These are phyloP conservation scores for Calonectris borealis DNA, from an alignment of 2,113 vertebrate species.

Conservation along the genomic window DNA sequence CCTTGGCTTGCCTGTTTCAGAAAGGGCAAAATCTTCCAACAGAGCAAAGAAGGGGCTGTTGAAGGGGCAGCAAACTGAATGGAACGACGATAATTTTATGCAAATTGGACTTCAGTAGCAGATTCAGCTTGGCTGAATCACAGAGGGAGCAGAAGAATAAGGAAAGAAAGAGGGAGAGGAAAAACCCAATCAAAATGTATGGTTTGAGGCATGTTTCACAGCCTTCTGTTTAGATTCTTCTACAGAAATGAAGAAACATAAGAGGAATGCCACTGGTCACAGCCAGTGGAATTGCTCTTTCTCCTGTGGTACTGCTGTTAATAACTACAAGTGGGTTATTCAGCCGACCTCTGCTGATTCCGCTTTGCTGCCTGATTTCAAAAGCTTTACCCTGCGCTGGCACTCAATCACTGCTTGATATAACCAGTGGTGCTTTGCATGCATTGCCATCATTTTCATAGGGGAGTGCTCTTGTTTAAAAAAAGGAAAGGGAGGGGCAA, in stretches of 20 bases:
- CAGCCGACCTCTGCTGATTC: slow-evolving; percentile 71
- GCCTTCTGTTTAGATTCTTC: slow-evolving; percentile 65
- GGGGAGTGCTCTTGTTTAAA: background rate
- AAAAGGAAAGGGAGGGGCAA: background rate
- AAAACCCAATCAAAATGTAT: slow-evolving; percentile 58
- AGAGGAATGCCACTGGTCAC: slow-evolving; percentile 69
- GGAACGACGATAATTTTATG: slow-evolving; percentile 71
- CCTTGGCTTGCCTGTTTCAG: slow-evolving; percentile 61
- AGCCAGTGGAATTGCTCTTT: slow-evolving; percentile 69
- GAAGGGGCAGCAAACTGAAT: slow-evolving; percentile 65
- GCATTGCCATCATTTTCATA: background rate
- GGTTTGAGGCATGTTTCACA: slow-evolving; percentile 66
- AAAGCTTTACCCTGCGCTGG: slow-evolving; percentile 54
- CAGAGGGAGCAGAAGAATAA: slow-evolving; percentile 45
- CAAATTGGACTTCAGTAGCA: slow-evolving; percentile 67
- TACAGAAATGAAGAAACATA: slow-evolving; percentile 49
- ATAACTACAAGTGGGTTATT: slow-evolving; percentile 70
- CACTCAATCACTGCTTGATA: slow-evolving; percentile 63
- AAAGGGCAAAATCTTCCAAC: slow-evolving; percentile 67
- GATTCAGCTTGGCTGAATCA: slow-evolving; percentile 64
- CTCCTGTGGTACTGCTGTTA: slow-evolving; percentile 63
- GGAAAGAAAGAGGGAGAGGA: slow-evolving; percentile 22
- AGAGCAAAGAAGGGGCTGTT: slow-evolving; percentile 63
- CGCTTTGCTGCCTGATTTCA: slow-evolving; percentile 73
- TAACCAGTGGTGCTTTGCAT: slow-evolving; percentile 49